A percentile compares a stretch with the other conserved stretches of the same genome.
These are phyloP conservation scores for Drosophila maculinotata DNA, from an alignment of 2,888 invertebrate genomes.

Conservation along the genomic window DNA sequence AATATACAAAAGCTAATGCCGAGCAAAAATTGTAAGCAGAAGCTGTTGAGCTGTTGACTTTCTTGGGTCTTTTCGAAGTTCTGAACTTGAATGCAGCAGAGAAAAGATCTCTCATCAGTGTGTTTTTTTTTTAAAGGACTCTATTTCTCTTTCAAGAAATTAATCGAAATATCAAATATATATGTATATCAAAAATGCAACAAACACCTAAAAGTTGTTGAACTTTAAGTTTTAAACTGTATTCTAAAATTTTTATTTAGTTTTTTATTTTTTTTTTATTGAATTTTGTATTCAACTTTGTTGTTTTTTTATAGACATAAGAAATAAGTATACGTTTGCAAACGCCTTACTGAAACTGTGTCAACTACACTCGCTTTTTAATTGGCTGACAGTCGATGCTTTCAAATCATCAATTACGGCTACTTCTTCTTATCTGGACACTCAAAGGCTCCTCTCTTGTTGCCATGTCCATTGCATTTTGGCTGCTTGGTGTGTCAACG, in stretches of 20 bases:
- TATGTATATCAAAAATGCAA: too few relatives aligned
- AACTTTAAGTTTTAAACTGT: too few relatives aligned
- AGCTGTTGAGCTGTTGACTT: background rate
- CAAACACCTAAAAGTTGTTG: too few relatives aligned
- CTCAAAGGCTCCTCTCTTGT: background rate
- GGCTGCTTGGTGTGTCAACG: slow-evolving; percentile 65
- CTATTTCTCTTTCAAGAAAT: background rate
- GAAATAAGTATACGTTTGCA: too few relatives aligned
- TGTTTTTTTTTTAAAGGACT: too few relatives aligned
- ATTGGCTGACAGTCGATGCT: background rate
- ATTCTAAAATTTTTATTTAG: too few relatives aligned
- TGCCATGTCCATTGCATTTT: slow-evolving; percentile 29
- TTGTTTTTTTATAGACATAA: too few relatives aligned
- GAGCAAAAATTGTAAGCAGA: slow-evolving; percentile 48
- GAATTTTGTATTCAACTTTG: too few relatives aligned
- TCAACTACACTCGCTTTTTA: too few relatives aligned
- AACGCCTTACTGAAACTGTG: too few relatives aligned
- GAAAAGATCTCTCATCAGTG: background rate
- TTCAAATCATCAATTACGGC: background rate
- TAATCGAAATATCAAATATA: too few relatives aligned
- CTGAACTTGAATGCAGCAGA: background rate
- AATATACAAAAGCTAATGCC: slow-evolving; percentile 49
- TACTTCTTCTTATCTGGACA: background rate
- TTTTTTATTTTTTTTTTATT: too few relatives aligned
- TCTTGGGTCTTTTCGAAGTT: background rate